Percentiles rank a stretch among this genome's conserved stretches.
Conservation (phyloP, 2,888 invertebrate genomes). For the Pterostichus niger region DNA sequence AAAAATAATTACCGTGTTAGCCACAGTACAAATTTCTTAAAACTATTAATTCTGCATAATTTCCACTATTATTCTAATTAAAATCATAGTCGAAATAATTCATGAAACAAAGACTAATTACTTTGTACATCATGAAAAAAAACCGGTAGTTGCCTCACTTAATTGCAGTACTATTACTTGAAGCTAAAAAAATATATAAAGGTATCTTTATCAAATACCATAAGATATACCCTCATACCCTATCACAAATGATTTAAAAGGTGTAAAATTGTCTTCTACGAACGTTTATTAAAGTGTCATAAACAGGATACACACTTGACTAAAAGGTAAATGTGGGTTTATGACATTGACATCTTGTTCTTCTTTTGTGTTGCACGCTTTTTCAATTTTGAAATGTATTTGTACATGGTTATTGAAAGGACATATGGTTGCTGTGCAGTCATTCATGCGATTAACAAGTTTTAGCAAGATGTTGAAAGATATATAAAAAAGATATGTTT, state of each 20-base stretch:
- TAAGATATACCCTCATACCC: slow-evolving; percentile 18
- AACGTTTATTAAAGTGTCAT: slow-evolving; percentile 1
- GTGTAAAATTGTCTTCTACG: slow-evolving; percentile 28
- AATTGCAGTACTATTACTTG: slow-evolving; percentile 19
- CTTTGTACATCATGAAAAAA: slow-evolving; percentile 11
- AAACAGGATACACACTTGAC: neutral
- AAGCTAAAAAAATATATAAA: neutral
- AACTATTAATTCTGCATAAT: slow-evolving; percentile 43
- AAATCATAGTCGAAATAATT: slow-evolving; percentile 38
- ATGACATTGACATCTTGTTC: slow-evolving; percentile 9
- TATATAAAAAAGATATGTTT: neutral
- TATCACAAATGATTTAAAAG: slow-evolving; percentile 39
- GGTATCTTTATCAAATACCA: neutral
- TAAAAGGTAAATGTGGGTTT: slow-evolving; percentile 30
- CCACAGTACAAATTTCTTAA: slow-evolving; percentile 33
- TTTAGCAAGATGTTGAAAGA: neutral
- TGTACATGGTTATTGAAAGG: slow-evolving; percentile 20
- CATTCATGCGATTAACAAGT: neutral
- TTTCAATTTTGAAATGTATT: neutral
- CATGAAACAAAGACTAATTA: slow-evolving; percentile 50
- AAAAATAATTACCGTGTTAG: slow-evolving; percentile 30
- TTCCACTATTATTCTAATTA: slow-evolving; percentile 50
- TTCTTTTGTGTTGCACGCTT: slow-evolving; percentile 1
- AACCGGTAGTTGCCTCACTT: slow-evolving; percentile 23
- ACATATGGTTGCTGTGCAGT: slow-evolving; percentile 14